phyloP scores from a whole-genome alignment of 2,797 vertebrate species.

The Leucoraja ocellata region DNA sequence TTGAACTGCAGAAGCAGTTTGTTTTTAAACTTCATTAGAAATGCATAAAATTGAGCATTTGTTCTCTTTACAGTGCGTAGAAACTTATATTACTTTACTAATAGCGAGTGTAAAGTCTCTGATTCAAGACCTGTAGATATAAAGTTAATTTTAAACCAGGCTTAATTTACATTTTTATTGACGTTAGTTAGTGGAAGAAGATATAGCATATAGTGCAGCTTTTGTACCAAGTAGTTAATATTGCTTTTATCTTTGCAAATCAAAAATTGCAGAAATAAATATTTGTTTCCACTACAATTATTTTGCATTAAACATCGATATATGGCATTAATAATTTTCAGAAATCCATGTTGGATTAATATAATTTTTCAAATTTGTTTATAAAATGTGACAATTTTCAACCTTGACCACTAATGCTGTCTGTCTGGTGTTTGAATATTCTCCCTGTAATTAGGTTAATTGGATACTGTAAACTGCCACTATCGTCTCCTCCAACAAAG shows the following conservation, averaged over 20 bases:
- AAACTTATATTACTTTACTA: not conserved
- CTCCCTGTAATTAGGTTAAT: too few relatives aligned
- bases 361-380: not conserved
- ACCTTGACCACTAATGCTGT: too few relatives aligned
- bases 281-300: not conserved
- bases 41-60: not conserved
- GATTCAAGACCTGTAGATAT: not conserved
- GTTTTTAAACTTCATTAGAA: not conserved
- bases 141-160: not conserved
- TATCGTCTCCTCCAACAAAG: too few relatives aligned
- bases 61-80: not conserved
- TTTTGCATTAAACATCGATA: not conserved
- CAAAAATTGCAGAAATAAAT: not conserved
- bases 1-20: conserved; percentile 41
- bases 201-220: not conserved
- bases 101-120: not conserved
- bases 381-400: not conserved
- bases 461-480: too few relatives aligned
- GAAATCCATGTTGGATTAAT: not conserved
- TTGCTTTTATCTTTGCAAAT: not conserved
- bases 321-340: not conserved
- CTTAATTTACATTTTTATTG: not conserved
- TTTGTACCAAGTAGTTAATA: not conserved
- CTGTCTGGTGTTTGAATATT: too few relatives aligned
- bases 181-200: not conserved